These are phyloP conservation scores for Drosophila sturtevanti DNA, from an alignment of 1,140 invertebrate species.

Conservation along the genomic window DNA sequence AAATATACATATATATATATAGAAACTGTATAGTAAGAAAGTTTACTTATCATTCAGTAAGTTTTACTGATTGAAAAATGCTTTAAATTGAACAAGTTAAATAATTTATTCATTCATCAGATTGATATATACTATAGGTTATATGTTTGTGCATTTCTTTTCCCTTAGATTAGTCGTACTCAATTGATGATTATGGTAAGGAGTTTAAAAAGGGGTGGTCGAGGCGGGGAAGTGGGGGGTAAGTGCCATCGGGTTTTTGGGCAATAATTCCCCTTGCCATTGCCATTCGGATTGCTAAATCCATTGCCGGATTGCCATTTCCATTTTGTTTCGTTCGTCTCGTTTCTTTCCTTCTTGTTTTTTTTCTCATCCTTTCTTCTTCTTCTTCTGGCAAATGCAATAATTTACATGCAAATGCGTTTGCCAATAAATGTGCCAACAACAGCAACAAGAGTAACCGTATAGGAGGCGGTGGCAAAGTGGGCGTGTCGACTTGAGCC, in stretches of 20 bases:
- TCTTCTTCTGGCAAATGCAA: slow-evolving; percentile 51
- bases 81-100: too few species aligned
- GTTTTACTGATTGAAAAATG: too few species aligned
- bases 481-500: slow-evolving; percentile 14
- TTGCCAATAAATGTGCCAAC: slow-evolving; percentile 71
- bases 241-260: too few species aligned
- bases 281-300: background rate
- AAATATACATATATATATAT: too few species aligned
- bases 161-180: background rate
- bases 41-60: too few species aligned
- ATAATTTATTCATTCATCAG: background rate
- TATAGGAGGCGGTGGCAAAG: background rate
- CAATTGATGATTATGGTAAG: slow-evolving; percentile 1
- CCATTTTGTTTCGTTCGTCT: slow-evolving; percentile 40
- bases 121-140: background rate
- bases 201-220: background rate
- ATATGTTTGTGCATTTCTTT: background rate
- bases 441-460: slow-evolving; percentile 35
- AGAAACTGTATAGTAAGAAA: too few species aligned
- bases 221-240: background rate
- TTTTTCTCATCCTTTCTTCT: too few species aligned
- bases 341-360: slow-evolving; percentile 1
- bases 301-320: slow-evolving; percentile 28
- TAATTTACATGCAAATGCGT: slow-evolving; percentile 77
- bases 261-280: background rate